Evolutionary conservation across 2,888 invertebrate species (phyloP).

Genomic region (Oxycera nigricornis): DNA sequence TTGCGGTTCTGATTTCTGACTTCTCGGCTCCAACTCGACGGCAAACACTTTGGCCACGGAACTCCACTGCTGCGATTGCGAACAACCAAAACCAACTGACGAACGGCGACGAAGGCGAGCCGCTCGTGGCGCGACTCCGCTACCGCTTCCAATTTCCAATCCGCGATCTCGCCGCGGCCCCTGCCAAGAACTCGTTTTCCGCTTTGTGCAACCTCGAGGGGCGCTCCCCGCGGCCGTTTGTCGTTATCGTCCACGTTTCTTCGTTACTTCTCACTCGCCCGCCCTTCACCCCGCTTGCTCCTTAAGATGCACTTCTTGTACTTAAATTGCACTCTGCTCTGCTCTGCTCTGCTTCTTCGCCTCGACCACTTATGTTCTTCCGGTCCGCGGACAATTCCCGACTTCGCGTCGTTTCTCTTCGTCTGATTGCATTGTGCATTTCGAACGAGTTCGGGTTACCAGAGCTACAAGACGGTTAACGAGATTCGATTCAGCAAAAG

Average conservation of each 20-base stretch:
- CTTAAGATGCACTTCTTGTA: neutral
- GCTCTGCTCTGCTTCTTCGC: neutral
- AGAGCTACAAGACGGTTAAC: neutral
- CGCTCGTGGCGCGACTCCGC: neutral
- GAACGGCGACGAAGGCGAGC: neutral
- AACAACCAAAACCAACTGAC: too few relatives aligned
- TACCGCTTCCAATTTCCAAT: neutral
- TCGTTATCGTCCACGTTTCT: constrained; percentile 9
- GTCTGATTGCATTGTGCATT: neutral
- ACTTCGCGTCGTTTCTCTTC: neutral
- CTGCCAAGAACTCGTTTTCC: constrained; percentile 20
- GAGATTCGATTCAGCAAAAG: constrained; percentile 7
- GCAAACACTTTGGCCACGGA: neutral
- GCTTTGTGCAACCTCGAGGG: constrained; percentile 20
- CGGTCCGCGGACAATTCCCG: neutral
- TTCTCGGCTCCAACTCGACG: constrained; percentile 1
- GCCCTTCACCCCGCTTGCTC: neutral
- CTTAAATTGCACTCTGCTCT: neutral
- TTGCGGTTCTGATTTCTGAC: constrained; percentile 5
- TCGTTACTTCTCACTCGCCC: neutral
- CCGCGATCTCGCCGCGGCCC: neutral
- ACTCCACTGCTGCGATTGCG: constrained; percentile 15
- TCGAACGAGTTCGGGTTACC: neutral
- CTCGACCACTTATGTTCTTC: neutral
- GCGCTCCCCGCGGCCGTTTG: neutral